phyloP scores from a whole-genome alignment of 2,797 vertebrate species.

The Falco novaeseelandiae region DNA sequence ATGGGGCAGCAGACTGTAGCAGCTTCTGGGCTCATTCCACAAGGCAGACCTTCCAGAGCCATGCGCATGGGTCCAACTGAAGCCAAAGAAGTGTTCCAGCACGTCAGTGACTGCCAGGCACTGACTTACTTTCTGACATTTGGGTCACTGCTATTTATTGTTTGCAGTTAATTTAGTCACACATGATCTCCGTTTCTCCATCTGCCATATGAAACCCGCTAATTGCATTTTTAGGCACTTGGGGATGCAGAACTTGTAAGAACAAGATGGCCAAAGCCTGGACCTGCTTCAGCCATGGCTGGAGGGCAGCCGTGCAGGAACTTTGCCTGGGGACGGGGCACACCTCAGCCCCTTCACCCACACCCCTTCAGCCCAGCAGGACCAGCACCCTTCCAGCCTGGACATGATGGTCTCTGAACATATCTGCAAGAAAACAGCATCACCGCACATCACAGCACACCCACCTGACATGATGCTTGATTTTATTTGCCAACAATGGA shows the following conservation, averaged over 20 bases:
- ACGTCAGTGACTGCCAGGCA: accelerated
- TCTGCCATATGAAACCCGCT: neutral
- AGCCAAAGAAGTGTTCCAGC: neutral
- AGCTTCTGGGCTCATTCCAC: neutral
- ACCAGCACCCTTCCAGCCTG: neutral
- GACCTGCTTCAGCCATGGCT: neutral
- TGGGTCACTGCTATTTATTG: neutral
- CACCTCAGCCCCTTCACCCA: accelerated
- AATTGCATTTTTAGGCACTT: accelerated
- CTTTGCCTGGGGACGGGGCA: neutral
- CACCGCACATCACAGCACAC: neutral
- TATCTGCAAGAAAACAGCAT: neutral
- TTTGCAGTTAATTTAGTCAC: neutral
- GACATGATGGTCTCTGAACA: accelerated
- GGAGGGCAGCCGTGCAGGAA: neutral
- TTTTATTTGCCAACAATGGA: neutral
- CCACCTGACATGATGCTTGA: accelerated
- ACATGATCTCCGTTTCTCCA: neutral
- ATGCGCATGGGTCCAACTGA: accelerated
- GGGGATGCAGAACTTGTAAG: neutral
- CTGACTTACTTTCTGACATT: neutral
- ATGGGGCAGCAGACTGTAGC: neutral
- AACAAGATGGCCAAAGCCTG: neutral
- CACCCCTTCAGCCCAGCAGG: neutral
- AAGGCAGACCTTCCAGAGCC: neutral